Conservation (phyloP, 2,888 invertebrate species). For the Drosophila fungiperda region DNA sequence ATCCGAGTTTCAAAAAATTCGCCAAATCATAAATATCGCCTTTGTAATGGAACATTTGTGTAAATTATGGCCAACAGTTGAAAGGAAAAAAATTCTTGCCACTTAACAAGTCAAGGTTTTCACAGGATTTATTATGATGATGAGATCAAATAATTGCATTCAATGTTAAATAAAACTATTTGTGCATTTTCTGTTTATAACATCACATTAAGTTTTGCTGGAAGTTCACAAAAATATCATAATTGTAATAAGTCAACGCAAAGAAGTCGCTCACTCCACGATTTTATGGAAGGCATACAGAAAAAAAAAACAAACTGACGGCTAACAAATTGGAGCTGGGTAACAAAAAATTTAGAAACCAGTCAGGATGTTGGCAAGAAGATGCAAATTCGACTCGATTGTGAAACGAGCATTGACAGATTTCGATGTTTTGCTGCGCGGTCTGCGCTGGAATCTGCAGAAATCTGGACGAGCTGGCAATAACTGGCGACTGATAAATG, state of each 20-base stretch:
- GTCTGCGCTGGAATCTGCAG: constrained; percentile 60
- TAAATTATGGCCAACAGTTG: constrained; percentile 47
- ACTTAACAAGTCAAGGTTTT: constrained; percentile 36
- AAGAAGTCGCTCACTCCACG: not conserved
- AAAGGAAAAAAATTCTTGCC: constrained; percentile 33
- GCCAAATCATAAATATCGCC: constrained; percentile 57
- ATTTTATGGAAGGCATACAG: too few species aligned
- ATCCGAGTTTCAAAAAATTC: constrained; percentile 7
- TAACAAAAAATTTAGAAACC: constrained; percentile 22
- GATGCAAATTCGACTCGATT: constrained; percentile 31
- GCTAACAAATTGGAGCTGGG: constrained; percentile 62
- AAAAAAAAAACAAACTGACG: constrained; percentile 52
- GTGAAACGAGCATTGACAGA: constrained; percentile 71
- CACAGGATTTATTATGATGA: constrained; percentile 25
- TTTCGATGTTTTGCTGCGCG: constrained; percentile 56
- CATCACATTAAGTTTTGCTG: not conserved
- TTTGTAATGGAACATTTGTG: constrained; percentile 40
- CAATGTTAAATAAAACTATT: constrained; percentile 14
- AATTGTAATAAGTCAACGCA: not conserved
- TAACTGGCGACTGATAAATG: constrained; percentile 78
- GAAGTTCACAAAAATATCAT: not conserved
- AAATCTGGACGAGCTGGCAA: constrained; percentile 77
- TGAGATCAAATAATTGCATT: constrained; percentile 29
- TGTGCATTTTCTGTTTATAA: not conserved
- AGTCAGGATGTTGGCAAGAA: constrained; percentile 15